Base-by-base conservation (phyloP, 2,113 vertebrate genomes). In the Herpailurus yagouaroundi region DNA sequence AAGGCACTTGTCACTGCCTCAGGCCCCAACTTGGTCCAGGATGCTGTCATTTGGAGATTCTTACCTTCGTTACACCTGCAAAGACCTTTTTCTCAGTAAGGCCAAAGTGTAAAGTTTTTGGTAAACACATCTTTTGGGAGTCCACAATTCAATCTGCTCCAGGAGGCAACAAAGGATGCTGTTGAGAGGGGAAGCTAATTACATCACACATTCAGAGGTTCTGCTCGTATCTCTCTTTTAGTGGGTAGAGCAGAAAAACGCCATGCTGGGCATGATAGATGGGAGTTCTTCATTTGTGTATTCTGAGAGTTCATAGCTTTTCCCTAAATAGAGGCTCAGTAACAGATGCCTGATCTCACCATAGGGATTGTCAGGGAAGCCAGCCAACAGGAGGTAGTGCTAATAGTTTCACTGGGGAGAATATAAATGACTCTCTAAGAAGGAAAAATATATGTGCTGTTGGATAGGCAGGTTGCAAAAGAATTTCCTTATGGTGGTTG, bases 241-340 rank as follows among this genome's bases (percentile, higher is more conserved):
- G 27, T 63, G 21, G 11, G 1, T 8, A 5, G 36, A 4, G 21
- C 68, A 74, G 76, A 73, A 94, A 94, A 94, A 79, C 5, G 31
- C 31, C 36, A 57, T 48, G 3, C 5, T 79, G 74, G 29, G 52
- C 69, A 55, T 50, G 21, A 66, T 14, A 55, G 64, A 85, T 76
- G 71, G 85, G 71, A 87, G 45, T 80, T 63, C 48, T 82, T 76
- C 36, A 36, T 63, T 64, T 45, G 19, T 77, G 48, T 27, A 33
- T 86, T 82, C 84, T 76, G 84, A 91, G 63, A 19, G 27, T 84
- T 88, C 80, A 88, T 74, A 71, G 11, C n/a, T 80, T 90, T 91
- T 80, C 89, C 68, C 63, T 74, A 80, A 95, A 89, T 79, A 96
- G 63, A 87, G 21, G 89, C 19, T 94, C 21, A 57, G 91, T 79